Conservation (phyloP, 1,140 invertebrate genomes). For the Dendroctonus valens region DNA sequence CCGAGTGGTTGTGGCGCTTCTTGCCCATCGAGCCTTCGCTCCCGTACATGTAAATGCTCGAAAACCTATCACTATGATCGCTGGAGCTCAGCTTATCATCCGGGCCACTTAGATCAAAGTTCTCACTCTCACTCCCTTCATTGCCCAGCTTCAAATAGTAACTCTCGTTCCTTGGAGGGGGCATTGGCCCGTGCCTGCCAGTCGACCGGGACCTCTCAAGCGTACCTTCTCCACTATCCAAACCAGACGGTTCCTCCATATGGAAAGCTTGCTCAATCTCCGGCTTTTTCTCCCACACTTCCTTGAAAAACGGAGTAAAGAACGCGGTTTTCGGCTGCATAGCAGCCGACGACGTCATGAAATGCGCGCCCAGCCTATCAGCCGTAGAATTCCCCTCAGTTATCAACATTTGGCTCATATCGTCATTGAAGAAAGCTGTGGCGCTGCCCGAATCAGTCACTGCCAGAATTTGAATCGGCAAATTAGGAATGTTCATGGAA, state of each 20-base stretch:
- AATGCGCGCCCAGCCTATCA: constrained; percentile 88
- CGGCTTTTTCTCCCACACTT: constrained; percentile 93
- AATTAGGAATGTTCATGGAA: constrained; percentile 89
- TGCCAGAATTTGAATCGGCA: constrained; percentile 93
- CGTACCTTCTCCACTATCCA: constrained; percentile 69
- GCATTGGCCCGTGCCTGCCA: constrained; percentile 52
- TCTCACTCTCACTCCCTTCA: constrained; percentile 75
- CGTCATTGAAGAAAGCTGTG: constrained; percentile 86
- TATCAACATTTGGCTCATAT: constrained; percentile 85
- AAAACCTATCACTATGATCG: constrained; percentile 69
- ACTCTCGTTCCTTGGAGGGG: constrained; percentile 69
- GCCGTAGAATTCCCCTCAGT: constrained; percentile 91
- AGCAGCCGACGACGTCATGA: constrained; percentile 81
- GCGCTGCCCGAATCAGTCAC: constrained; percentile 84
- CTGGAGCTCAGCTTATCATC: constrained; percentile 56
- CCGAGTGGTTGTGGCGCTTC: constrained; percentile 51
- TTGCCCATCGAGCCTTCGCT: constrained; percentile 49
- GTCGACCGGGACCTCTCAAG: constrained; percentile 62
- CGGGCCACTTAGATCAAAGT: constrained; percentile 68
- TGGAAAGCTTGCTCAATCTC: constrained; percentile 92
- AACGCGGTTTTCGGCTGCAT: constrained; percentile 87
- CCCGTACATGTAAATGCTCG: constrained; percentile 50
- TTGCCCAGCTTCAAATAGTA: constrained; percentile 62
- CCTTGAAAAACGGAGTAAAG: constrained; percentile 94
- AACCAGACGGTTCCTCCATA: constrained; percentile 75